These are phyloP conservation scores for Conus ventricosus DNA, from an alignment of 1,140 invertebrate species.

Conservation along the genomic window DNA sequence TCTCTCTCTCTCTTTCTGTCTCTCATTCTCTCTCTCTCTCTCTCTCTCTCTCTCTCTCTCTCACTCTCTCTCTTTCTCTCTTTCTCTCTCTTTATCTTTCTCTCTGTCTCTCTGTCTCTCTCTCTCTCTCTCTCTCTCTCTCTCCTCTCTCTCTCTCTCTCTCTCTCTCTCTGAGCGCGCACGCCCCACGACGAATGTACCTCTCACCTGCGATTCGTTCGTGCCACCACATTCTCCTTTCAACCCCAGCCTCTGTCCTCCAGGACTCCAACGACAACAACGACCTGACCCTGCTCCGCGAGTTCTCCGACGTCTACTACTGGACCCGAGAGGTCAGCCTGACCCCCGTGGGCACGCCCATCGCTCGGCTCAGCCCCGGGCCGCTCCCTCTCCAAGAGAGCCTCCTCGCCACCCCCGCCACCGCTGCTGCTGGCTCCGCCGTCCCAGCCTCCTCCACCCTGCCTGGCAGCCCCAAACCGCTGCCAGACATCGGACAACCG, in stretches of 20 bases:
- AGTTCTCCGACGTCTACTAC: slow-evolving; percentile 66
- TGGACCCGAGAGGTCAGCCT: slow-evolving; percentile 54
- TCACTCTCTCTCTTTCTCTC: no score
- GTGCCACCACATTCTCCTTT: no score
- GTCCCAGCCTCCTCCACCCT: slow-evolving; percentile 40
- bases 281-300: slow-evolving; percentile 62
- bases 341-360: slow-evolving; percentile 52
- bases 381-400: slow-evolving; percentile 25
- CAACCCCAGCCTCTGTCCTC: neutral
- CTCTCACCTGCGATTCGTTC: no score
- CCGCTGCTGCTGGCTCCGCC: neutral
- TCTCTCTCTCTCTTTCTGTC: no score
- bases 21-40: no score
- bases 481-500: slow-evolving; percentile 48
- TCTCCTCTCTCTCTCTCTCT: no score
- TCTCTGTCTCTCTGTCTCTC: no score
- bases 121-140: no score
- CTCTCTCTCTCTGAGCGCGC: no score
- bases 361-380: neutral
- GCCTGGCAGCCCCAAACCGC: slow-evolving; percentile 29
- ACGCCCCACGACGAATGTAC: no score
- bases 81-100: no score
- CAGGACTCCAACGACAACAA: slow-evolving; percentile 67
- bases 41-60: no score
- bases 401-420: slow-evolving; percentile 16